These are phyloP conservation scores for Acanthurus leucopareius DNA, from an alignment of 2,797 vertebrate genomes.

Conservation along the genomic window DNA sequence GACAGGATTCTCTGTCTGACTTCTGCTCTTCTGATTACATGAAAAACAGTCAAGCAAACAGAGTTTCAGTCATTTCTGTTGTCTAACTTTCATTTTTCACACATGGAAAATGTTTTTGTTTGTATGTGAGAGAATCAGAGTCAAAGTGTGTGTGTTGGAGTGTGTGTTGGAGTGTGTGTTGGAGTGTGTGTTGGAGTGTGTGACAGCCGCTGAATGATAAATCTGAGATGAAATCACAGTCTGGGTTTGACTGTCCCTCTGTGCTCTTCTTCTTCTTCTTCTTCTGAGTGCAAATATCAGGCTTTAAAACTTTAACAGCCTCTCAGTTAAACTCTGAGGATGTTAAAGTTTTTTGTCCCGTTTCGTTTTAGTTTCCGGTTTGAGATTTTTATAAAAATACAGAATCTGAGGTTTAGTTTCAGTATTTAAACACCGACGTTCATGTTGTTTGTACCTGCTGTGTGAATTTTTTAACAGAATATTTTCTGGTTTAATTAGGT, in stretches of 20 bases:
- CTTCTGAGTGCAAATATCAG: constrained; percentile 45
- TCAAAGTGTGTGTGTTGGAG: neutral
- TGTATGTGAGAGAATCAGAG: neutral
- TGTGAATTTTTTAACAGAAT: constrained; percentile 18
- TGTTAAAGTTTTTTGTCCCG: constrained; percentile 11
- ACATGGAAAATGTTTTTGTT: neutral
- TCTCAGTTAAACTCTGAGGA: constrained; percentile 43
- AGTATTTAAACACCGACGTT: neutral
- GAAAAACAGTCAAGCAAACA: neutral
- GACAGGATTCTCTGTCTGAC: too few relatives aligned
- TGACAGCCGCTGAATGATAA: constrained; percentile 32
- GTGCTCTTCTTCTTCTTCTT: constrained; percentile 21
- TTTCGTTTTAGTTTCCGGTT: constrained; percentile 22
- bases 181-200: neutral
- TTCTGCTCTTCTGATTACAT: too few relatives aligned
- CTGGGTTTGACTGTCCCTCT: constrained; percentile 39
- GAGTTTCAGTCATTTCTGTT: neutral
- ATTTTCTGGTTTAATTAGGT: neutral
- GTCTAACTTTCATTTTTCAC: constrained; percentile 9
- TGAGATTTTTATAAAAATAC: neutral
- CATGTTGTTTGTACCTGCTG: constrained; percentile 24
- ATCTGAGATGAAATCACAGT: constrained; percentile 49
- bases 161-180: neutral
- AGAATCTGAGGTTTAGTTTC: constrained; percentile 19
- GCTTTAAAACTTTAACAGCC: constrained; percentile 49